Percentiles rank a stretch among this genome's conserved stretches.
Conservation (phyloP, 2,888 invertebrate species). For the Tenthredo livida region DNA sequence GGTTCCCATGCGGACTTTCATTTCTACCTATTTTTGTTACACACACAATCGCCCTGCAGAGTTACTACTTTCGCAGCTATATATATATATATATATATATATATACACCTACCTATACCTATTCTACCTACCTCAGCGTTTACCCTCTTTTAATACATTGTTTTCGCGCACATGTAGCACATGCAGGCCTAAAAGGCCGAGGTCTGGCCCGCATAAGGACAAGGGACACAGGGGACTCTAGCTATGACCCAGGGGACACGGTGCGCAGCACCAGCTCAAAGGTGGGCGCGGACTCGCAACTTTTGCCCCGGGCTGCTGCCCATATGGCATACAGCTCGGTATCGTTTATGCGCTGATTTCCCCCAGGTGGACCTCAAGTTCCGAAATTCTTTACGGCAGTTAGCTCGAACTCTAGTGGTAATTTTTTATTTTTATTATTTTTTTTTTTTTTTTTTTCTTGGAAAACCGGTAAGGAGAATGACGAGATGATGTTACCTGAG, state of each 20-base stretch:
- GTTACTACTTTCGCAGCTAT: neutral
- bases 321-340: conserved; percentile 74
- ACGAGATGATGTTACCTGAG: neutral
- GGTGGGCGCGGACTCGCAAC: conserved; percentile 65
- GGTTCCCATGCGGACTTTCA: conserved; percentile 56
- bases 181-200: conserved; percentile 59
- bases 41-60: neutral
- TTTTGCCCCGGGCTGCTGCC: conserved; percentile 69
- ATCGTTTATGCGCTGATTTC: conserved; percentile 37
- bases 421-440: neutral
- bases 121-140: neutral
- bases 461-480: neutral
- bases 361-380: conserved; percentile 33
- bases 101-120: neutral
- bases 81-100: neutral
- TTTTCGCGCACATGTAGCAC: conserved; percentile 54
- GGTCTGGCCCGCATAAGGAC: conserved; percentile 72
- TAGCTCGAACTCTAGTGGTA: neutral
- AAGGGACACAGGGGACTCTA: conserved; percentile 59
- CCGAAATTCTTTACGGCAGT: neutral
- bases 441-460: neutral
- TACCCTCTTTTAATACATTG: conserved; percentile 45
- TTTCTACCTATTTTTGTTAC: conserved; percentile 49
- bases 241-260: conserved; percentile 40
- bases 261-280: conserved; percentile 61